Conservation (phyloP, 2,888 invertebrate genomes). For the Uropetala carovei region DNA sequence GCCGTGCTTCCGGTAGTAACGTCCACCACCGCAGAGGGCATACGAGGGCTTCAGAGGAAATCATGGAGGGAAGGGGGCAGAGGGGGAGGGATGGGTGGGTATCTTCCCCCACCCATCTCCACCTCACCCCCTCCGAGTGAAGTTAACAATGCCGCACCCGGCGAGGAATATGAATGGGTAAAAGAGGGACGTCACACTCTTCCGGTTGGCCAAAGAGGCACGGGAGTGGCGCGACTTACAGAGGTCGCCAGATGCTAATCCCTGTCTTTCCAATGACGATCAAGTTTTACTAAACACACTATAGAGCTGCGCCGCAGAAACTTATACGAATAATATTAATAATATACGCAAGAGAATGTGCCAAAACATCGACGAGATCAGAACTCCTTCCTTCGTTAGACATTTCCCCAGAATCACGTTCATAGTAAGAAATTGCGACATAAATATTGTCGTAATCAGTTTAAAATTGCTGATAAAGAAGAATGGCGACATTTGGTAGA, state of each 20-base stretch:
- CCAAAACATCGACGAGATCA: too few relatives aligned
- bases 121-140: slow-evolving; percentile 18
- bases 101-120: slow-evolving; percentile 29
- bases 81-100: slow-evolving; percentile 47
- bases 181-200: slow-evolving; percentile 58
- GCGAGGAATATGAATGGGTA: slow-evolving; percentile 57
- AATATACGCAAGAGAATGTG: too few relatives aligned
- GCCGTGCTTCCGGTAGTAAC: slow-evolving; percentile 62
- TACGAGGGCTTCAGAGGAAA: slow-evolving; percentile 31
- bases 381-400: too few relatives aligned
- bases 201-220: slow-evolving; percentile 66
- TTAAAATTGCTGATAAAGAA: too few relatives aligned
- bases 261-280: too few relatives aligned
- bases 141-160: slow-evolving; percentile 47
- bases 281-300: too few relatives aligned
- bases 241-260: slow-evolving; percentile 4
- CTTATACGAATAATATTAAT: too few relatives aligned
- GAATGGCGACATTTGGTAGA: too few relatives aligned
- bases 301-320: too few relatives aligned
- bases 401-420: too few relatives aligned
- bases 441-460: too few relatives aligned
- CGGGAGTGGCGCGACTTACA: slow-evolving; percentile 30
- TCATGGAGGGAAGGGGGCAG: slow-evolving; percentile 25
- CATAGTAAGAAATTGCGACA: too few relatives aligned
- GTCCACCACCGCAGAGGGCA: slow-evolving; percentile 48